Evolutionary conservation across 2,113 vertebrate genomes (phyloP), one percentile per base, ranked within the genome.

Genomic region (Tragulus kanchil): DNA sequence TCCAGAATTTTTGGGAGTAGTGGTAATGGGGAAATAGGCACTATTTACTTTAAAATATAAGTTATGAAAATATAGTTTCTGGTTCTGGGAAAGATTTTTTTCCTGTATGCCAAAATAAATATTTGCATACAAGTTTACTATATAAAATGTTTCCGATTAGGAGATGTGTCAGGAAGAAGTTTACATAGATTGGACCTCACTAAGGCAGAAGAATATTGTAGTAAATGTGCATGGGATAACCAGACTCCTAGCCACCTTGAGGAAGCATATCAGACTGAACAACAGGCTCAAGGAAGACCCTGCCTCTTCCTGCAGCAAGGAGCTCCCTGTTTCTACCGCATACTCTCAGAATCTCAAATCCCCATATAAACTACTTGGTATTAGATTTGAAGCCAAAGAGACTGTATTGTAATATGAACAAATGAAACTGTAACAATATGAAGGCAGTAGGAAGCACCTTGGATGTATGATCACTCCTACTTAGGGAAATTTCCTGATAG

Each of bases 31-130:
- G 0, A 1, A 75, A 26, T 61, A 64, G 8, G 8, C 48, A 50
- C 25, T 82, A 26, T 85, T 87, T 50, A 8, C 64, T 90, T 96
- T 87, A 50, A 78, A 87, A 96, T 8, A 3, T 58, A 85, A 59
- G 85, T 56, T 86, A 48, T 62, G 45, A 84, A 96, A 94, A 64
- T 50, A 42, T 10, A 42, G 1, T 56, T 94, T 8, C 75, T 89
- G 42, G n/a, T 88, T 21, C 84, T 91, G 23, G 17, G 67, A 96
- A 91, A 79, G 7, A 42, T 65, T 73, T 23, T 84, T 84, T 93
- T 89, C 81, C n/a, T 89, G 81, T 85, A 59, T n/a, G 14, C 21
- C n/a, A 14, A 59, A 84, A 45, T 17, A 3, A n/a, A n/a, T n/a
- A n/a, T n/a, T n/a, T n/a, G n/a, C n/a, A n/a, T n/a, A n/a, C n/a